Conservation (phyloP, 2,888 invertebrate species). For the Ichneumon xanthorius region DNA sequence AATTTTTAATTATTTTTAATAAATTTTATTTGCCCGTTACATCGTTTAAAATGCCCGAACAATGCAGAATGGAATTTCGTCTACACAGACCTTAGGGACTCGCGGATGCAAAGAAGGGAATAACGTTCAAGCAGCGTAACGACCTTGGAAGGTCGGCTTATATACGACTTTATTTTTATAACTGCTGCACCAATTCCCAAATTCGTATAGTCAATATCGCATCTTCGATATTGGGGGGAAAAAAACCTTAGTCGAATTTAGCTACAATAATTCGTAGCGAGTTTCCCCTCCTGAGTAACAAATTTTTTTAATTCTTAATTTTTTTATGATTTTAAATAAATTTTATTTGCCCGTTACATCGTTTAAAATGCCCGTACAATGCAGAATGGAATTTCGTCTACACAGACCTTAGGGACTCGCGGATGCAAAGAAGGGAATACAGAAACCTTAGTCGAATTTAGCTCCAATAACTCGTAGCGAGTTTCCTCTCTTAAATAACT, state of each 20-base stretch:
- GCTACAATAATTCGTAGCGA: background rate
- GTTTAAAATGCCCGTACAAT: constrained; percentile 46
- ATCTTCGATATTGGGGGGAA: background rate
- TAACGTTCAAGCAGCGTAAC: background rate
- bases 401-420: too few relatives aligned
- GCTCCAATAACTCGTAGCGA: background rate
- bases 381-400: constrained; percentile 9
- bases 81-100: too few relatives aligned
- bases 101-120: too few relatives aligned
- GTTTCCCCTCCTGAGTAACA: background rate
- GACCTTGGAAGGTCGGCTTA: background rate
- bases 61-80: constrained; percentile 31
- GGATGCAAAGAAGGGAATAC: too few relatives aligned
- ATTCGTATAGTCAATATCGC: background rate
- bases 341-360: constrained; percentile 2
- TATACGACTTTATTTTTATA: background rate
- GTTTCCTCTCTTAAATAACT: background rate
- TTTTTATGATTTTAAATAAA: background rate
- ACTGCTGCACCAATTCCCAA: background rate
- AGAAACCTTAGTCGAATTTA: background rate
- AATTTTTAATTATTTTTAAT: too few relatives aligned
- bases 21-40: background rate
- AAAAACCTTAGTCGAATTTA: background rate
- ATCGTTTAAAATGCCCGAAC: constrained; percentile 43
- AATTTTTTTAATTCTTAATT: background rate